Conservation (phyloP, 2,797 vertebrate species). For the Setipinna tenuifilis region DNA sequence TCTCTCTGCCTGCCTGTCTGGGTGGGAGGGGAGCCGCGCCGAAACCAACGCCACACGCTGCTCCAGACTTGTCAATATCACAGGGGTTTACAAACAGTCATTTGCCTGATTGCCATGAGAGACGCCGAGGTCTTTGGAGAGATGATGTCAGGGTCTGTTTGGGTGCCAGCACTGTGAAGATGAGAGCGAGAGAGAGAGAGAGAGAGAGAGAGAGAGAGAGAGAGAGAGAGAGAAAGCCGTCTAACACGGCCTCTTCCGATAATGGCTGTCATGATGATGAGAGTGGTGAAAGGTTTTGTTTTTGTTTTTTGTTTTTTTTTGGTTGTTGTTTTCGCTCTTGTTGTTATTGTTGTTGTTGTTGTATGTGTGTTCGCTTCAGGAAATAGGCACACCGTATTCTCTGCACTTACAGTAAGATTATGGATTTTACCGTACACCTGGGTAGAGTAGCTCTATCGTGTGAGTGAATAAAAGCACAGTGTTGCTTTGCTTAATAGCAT, state of each 20-base stretch:
- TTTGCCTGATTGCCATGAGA: conserved; percentile 63
- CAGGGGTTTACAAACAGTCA: conserved; percentile 59
- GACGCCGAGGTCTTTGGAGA: conserved; percentile 54
- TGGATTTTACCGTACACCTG: not conserved
- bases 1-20: conserved; percentile 49
- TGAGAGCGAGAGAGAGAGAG: not conserved
- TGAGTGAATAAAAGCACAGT: not conserved
- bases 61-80: conserved; percentile 56
- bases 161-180: not conserved
- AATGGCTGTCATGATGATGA: conserved; percentile 6
- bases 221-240: too few species aligned
- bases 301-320: too few species aligned
- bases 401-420: not conserved
- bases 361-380: not conserved
- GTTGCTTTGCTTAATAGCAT: not conserved
- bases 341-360: not conserved
- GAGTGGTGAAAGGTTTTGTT: conserved; percentile 18
- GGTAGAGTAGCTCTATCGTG: not conserved
- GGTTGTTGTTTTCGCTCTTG: not conserved
- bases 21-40: conserved; percentile 53
- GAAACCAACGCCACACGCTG: not conserved
- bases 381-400: not conserved
- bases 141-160: conserved; percentile 19
- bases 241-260: not conserved
- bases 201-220: too few species aligned